Evolutionary conservation across 2,797 vertebrate species (phyloP).

Genomic region (Cirrhinus mrigala): DNA sequence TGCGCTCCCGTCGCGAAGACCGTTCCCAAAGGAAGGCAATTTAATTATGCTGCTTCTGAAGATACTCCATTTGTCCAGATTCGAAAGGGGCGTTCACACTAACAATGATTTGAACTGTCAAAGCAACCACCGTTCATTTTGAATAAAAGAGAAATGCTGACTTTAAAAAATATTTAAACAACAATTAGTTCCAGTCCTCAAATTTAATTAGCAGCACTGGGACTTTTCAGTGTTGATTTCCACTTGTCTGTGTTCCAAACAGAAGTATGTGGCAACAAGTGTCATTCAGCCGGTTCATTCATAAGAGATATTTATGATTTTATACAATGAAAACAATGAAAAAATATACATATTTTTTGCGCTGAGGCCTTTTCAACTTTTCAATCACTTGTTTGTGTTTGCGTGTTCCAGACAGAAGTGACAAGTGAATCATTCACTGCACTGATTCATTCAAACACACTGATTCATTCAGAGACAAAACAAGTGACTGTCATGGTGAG

Average conservation of each 20-base stretch:
- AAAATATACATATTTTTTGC: no score
- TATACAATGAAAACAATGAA: no score
- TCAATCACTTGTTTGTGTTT: no score
- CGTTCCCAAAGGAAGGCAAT: constrained; percentile 2
- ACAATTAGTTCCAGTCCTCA: background rate
- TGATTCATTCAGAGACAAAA: background rate
- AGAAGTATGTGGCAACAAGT: background rate
- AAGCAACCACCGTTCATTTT: background rate
- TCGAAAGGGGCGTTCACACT: background rate
- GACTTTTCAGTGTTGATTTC: background rate
- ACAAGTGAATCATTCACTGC: background rate
- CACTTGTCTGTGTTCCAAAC: background rate
- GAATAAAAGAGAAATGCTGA: background rate
- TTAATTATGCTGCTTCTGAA: constrained; percentile 6
- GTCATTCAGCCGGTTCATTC: no score
- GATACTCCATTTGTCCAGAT: background rate
- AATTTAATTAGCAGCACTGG: background rate
- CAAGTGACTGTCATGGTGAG: background rate
- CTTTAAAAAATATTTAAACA: background rate
- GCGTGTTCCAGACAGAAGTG: no score
- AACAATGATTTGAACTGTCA: background rate
- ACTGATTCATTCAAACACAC: background rate
- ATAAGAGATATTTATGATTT: no score
- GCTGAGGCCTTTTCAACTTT: no score
- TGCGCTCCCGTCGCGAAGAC: background rate